Percentiles rank a stretch among this genome's conserved stretches.
phyloP scores from a whole-genome alignment of 1,140 invertebrate species.

The Aleiodes sp. region DNA sequence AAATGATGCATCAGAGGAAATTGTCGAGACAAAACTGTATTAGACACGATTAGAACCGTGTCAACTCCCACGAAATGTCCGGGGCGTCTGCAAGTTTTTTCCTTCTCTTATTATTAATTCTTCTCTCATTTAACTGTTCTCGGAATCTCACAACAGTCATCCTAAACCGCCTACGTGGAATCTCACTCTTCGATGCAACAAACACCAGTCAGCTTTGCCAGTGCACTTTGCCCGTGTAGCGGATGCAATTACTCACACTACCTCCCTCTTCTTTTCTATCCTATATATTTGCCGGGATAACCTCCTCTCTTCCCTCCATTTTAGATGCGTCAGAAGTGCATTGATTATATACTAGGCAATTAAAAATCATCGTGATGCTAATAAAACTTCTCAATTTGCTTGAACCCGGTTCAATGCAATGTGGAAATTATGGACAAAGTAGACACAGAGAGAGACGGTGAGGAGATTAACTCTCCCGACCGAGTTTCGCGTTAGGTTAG shows the following conservation, averaged over 20 bases:
- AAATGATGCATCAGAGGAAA: background rate
- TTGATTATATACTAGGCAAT: background rate
- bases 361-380: background rate
- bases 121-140: too few species aligned
- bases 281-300: background rate
- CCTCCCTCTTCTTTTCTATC: background rate
- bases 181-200: background rate
- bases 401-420: background rate
- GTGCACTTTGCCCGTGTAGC: constrained; percentile 9
- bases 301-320: background rate
- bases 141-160: background rate
- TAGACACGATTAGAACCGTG: constrained; percentile 3
- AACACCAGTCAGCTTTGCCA: background rate
- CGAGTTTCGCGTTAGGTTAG: background rate
- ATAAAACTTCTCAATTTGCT: background rate
- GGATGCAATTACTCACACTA: constrained; percentile 6
- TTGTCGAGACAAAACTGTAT: background rate
- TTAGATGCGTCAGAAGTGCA: too few species aligned
- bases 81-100: constrained; percentile 6
- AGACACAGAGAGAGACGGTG: background rate
- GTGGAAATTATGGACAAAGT: background rate
- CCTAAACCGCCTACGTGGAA: constrained; percentile 2
- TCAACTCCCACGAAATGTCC: background rate
- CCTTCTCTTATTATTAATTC: too few species aligned
- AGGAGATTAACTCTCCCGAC: too few species aligned